A percentile compares a stretch with the other conserved stretches of the same genome.
These are phyloP conservation scores for Jaculus jaculus DNA, from an alignment of 2,113 vertebrate species.

Conservation along the genomic window DNA sequence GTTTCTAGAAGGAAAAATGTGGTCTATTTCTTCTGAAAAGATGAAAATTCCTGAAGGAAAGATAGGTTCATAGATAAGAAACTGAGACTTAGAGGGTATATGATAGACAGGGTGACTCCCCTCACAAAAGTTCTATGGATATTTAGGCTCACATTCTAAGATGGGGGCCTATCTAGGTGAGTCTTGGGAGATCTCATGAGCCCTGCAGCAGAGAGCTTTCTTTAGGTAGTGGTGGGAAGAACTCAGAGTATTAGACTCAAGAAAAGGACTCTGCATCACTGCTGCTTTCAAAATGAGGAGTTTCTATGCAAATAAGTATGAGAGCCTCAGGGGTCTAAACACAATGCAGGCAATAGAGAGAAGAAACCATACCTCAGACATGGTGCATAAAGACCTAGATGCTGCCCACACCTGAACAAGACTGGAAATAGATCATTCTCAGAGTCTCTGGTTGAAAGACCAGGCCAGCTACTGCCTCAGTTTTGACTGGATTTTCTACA, in stretches of 20 bases:
- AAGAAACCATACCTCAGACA: background rate
- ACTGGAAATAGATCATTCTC: background rate
- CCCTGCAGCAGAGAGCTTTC: background rate
- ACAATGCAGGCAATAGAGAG: background rate
- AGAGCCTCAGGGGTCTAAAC: background rate
- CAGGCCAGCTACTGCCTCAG: background rate
- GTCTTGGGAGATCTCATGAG: background rate
- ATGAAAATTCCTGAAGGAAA: background rate
- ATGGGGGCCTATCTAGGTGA: background rate
- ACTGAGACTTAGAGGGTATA: background rate
- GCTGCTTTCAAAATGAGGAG: background rate
- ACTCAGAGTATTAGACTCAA: background rate
- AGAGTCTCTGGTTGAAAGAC: background rate
- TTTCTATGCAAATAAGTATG: background rate
- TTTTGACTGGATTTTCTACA: conserved; percentile 23
- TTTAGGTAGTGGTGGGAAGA: background rate
- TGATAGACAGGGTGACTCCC: accelerated
- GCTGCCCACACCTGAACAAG: background rate
- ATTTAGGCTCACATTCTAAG: background rate
- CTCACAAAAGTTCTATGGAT: background rate
- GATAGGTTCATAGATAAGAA: background rate
- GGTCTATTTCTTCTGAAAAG: background rate
- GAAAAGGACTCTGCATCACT: background rate
- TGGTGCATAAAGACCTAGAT: background rate
- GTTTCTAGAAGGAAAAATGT: background rate